phyloP scores from a whole-genome alignment of 1,140 invertebrate species.

The Berghia stephanieae region DNA sequence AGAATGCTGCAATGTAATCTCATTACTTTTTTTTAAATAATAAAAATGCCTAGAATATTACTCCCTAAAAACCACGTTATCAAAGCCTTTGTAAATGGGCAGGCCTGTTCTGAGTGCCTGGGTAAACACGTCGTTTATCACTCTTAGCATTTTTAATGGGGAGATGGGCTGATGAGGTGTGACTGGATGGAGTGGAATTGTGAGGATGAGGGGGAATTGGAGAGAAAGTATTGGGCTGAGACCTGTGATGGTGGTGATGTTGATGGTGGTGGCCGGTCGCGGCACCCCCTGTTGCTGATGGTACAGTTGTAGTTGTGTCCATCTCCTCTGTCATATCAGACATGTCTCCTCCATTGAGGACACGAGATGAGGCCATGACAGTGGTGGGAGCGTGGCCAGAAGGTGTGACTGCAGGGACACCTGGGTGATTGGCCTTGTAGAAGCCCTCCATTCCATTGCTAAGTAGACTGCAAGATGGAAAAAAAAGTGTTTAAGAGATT shows the following conservation, averaged over 20 bases:
- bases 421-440: slow-evolving; percentile 26
- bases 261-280: not conserved
- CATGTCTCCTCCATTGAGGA: slow-evolving; percentile 24
- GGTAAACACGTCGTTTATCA: slow-evolving; percentile 22
- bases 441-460: slow-evolving; percentile 30
- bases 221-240: too few species aligned
- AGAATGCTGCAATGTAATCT: not conserved
- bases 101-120: slow-evolving; percentile 23
- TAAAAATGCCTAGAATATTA: not conserved
- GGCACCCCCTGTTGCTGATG: not conserved
- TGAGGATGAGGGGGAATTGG: too few species aligned
- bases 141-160: slow-evolving; percentile 25
- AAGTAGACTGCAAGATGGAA: too few species aligned
- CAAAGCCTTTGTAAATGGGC: slow-evolving; percentile 30
- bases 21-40: not conserved
- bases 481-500: too few species aligned
- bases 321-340: slow-evolving; percentile 18
- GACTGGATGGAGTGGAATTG: too few species aligned
- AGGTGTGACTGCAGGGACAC: not conserved
- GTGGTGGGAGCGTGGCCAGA: slow-evolving; percentile 13
- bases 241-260: slow-evolving; percentile 21
- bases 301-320: slow-evolving; percentile 25
- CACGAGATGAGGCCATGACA: slow-evolving; percentile 19
- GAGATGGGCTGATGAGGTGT: slow-evolving; percentile 18
- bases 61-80: slow-evolving; percentile 8